phyloP scores from a whole-genome alignment of 1,140 invertebrate species.

The Orchestia grillus region DNA sequence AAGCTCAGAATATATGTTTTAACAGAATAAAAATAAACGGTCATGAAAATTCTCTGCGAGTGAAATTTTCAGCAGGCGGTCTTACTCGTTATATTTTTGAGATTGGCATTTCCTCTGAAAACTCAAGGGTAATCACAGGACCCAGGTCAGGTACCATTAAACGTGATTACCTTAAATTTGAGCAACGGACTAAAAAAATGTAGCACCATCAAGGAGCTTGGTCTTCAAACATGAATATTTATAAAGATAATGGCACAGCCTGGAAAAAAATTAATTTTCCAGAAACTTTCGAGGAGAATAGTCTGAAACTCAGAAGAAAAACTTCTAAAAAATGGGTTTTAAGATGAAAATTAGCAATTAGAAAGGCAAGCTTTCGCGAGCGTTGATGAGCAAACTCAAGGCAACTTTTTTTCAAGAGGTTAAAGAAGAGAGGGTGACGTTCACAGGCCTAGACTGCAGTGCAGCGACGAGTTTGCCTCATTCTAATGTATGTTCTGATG shows the following conservation, averaged over 20 bases:
- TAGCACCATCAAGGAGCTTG: slow-evolving; percentile 2
- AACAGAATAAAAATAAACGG: neutral
- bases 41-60: neutral
- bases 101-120: neutral
- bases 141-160: neutral
- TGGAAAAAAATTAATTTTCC: slow-evolving; percentile 1
- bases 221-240: slow-evolving; percentile 56
- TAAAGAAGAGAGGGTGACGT: neutral
- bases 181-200: neutral
- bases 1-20: neutral
- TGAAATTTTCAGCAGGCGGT: neutral
- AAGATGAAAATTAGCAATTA: slow-evolving; percentile 38
- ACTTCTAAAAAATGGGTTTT: neutral
- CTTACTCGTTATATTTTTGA: neutral
- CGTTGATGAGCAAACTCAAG: slow-evolving; percentile 51
- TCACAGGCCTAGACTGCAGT: neutral
- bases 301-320: slow-evolving; percentile 8
- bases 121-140: neutral
- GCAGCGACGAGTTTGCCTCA: neutral
- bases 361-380: slow-evolving; percentile 48
- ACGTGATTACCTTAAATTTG: neutral
- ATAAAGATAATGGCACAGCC: neutral
- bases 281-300: slow-evolving; percentile 38
- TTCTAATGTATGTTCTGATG: neutral
- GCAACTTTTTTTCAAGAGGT: neutral